These are phyloP conservation scores for Danio kyathit DNA, from an alignment of 2,797 vertebrate genomes.

Conservation along the genomic window DNA sequence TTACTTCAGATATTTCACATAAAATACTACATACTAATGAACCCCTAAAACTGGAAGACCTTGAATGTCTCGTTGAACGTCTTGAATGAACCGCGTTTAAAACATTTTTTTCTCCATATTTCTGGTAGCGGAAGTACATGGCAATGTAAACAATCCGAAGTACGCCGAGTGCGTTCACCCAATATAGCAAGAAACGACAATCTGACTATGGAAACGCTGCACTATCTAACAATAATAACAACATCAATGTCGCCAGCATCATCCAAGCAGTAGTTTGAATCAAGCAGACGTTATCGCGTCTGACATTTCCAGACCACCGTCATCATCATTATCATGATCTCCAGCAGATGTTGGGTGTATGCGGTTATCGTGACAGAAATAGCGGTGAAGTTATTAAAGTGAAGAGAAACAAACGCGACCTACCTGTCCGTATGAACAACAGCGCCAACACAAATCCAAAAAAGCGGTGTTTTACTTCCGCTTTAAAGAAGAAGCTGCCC, in stretches of 20 bases:
- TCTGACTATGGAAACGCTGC: background rate
- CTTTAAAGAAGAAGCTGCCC: constrained; percentile 28
- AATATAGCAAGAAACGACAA: background rate
- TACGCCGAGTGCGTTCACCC: background rate
- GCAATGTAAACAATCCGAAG: constrained; percentile 22
- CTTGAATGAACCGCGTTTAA: background rate
- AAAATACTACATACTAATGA: too few relatives aligned
- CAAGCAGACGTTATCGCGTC: background rate
- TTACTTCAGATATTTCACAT: too few relatives aligned
- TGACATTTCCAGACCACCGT: background rate
- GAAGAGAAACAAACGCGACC: background rate
- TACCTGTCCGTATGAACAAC: constrained; percentile 10
- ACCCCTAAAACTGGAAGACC: background rate
- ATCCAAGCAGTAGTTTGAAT: background rate
- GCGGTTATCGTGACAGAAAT: background rate
- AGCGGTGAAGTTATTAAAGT: background rate
- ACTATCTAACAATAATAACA: background rate
- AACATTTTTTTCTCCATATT: background rate
- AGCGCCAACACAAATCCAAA: background rate
- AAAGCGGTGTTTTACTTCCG: constrained; percentile 20
- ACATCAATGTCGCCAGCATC: background rate
- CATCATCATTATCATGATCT: background rate
- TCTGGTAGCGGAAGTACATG: constrained; percentile 16
- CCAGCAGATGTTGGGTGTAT: background rate
- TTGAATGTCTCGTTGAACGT: background rate